phyloP scores from a whole-genome alignment of 2,888 invertebrate genomes.

The Prostheceraeus crozeri region DNA sequence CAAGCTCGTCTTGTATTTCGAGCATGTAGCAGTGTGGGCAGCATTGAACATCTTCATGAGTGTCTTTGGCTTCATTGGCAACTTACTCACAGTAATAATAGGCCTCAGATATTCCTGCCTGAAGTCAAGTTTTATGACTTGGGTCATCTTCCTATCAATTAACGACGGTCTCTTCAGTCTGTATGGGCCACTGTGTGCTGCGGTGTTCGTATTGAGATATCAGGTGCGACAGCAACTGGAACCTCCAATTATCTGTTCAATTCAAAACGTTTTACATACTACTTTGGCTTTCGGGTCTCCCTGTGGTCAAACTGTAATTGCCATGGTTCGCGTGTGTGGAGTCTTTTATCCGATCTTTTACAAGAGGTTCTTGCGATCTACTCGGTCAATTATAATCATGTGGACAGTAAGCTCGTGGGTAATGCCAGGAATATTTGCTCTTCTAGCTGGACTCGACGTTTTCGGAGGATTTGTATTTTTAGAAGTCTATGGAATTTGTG shows the following conservation, averaged over 20 bases:
- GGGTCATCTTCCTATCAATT: slow-evolving; percentile 26
- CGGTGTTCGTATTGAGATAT: slow-evolving; percentile 10
- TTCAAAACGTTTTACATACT: slow-evolving; percentile 30
- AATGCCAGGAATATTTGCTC: slow-evolving; percentile 21
- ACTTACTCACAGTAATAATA: background rate
- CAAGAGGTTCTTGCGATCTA: background rate
- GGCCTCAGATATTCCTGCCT: background rate
- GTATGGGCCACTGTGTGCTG: slow-evolving; percentile 18
- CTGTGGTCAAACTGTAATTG: slow-evolving; percentile 25
- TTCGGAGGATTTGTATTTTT: slow-evolving; percentile 16
- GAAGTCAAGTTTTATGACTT: background rate
- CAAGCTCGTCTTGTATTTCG: too few species aligned
- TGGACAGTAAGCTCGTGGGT: slow-evolving; percentile 7
- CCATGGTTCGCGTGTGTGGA: slow-evolving; percentile 20
- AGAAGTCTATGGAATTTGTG: slow-evolving; percentile 10
- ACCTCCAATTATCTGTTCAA: slow-evolving; percentile 1
- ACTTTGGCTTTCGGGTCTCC: slow-evolving; percentile 23
- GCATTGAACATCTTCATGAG: background rate
- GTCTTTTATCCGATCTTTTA: slow-evolving; percentile 27
- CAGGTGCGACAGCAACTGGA: background rate
- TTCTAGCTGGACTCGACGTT: slow-evolving; percentile 8
- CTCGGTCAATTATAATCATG: background rate
- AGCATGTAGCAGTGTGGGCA: too few species aligned
- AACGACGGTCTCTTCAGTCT: slow-evolving; percentile 29
- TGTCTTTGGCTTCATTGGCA: slow-evolving; percentile 1